Conservation (phyloP, 2,113 vertebrate species). For the Tympanuchus pallidicinctus region DNA sequence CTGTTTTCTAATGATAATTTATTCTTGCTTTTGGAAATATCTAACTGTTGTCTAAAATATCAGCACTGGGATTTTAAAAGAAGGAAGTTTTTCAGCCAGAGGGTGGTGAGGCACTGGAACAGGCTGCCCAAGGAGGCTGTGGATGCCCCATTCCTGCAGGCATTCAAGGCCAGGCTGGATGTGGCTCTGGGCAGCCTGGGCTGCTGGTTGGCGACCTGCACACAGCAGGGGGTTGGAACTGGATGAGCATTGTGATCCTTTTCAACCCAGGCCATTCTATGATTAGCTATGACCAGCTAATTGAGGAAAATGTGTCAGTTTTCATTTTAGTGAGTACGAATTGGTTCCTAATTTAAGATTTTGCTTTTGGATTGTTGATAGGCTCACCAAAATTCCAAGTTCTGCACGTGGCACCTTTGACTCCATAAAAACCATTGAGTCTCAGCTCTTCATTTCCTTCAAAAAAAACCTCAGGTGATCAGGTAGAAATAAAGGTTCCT, state of each 20-base stretch:
- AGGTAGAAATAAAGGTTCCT: neutral
- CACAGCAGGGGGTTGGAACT: too few species aligned
- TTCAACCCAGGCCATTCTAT: too few species aligned
- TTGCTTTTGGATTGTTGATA: neutral
- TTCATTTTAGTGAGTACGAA: conserved; percentile 42
- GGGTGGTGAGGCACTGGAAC: too few species aligned
- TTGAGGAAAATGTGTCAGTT: conserved; percentile 28
- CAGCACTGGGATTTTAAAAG: neutral
- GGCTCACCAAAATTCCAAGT: neutral
- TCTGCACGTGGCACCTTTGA: neutral
- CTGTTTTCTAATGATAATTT: neutral
- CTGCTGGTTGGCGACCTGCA: too few species aligned
- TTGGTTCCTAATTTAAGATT: conserved; percentile 12
- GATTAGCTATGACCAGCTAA: neutral
- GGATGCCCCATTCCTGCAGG: too few species aligned
- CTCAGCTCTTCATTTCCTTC: neutral
- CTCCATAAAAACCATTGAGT: neutral
- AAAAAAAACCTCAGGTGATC: too few species aligned
- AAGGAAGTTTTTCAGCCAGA: neutral
- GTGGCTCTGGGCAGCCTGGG: too few species aligned
- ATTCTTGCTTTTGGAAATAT: neutral
- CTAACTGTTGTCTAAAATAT: neutral
- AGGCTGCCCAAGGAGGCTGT: too few species aligned
- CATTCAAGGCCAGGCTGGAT: too few species aligned
- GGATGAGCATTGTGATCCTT: too few species aligned